Conservation (phyloP, 2,113 vertebrate genomes). For the Serilophus lunatus region DNA sequence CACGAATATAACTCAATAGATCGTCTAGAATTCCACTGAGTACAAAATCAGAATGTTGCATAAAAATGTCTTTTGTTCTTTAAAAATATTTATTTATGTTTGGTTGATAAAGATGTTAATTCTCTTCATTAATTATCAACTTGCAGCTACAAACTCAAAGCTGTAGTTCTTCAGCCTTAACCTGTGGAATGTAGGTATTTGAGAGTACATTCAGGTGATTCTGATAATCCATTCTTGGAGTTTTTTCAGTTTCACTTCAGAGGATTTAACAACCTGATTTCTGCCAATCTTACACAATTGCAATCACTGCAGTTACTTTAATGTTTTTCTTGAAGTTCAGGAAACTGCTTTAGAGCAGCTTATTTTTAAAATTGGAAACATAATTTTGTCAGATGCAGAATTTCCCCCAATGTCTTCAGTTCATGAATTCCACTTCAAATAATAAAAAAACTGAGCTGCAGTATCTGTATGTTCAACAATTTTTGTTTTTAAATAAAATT, state of each 20-base stretch:
- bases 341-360: background rate
- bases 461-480: background rate
- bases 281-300: background rate
- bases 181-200: background rate
- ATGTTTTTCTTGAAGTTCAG: background rate
- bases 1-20: background rate
- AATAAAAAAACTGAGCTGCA: background rate
- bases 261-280: background rate
- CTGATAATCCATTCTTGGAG: background rate
- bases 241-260: background rate
- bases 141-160: background rate
- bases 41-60: background rate
- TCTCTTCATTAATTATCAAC: background rate
- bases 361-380: background rate
- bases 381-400: background rate
- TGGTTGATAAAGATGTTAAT: background rate
- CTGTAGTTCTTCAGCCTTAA: background rate
- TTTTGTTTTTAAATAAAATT: background rate
- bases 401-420: background rate
- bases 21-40: background rate
- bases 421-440: background rate
- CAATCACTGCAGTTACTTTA: rapidly evolving
- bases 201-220: background rate
- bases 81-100: background rate
- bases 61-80: background rate